A percentile compares a stretch with the other conserved stretches of the same genome.
These are phyloP conservation scores for Drosophila mayaguana DNA, from an alignment of 2,888 invertebrate species.

Conservation along the genomic window DNA sequence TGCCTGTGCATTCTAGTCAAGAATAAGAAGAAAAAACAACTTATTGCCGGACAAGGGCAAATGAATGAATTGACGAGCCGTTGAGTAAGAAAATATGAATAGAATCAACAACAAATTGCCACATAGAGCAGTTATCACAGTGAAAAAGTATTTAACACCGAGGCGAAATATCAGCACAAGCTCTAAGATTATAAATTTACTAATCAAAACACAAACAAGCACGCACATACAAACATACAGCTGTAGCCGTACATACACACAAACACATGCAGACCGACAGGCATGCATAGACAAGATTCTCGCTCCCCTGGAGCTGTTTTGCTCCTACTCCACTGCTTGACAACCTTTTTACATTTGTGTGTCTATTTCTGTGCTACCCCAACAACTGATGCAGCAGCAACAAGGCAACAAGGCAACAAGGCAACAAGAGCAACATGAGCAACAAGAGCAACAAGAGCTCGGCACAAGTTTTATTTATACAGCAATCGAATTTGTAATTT, in stretches of 20 bases:
- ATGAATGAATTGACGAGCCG: constrained; percentile 57
- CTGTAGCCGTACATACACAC: constrained; percentile 38
- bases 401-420: constrained; percentile 1
- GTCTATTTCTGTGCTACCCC: constrained; percentile 61
- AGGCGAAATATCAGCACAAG: constrained; percentile 46
- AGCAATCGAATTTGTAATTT: constrained; percentile 52
- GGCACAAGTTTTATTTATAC: constrained; percentile 54
- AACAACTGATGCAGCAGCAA: constrained; percentile 20
- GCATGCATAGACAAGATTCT: constrained; percentile 30
- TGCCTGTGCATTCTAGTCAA: constrained; percentile 7
- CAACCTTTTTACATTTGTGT: constrained; percentile 26
- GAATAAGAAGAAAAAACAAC: constrained; percentile 6
- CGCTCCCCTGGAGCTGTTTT: constrained; percentile 64
- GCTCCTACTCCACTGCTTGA: constrained; percentile 1
- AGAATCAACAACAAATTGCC: constrained; percentile 57
- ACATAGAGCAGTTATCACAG: constrained; percentile 44
- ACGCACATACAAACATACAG: constrained; percentile 30
- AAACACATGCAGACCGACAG: not conserved
- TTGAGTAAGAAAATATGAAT: constrained; percentile 59
- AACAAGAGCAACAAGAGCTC: constrained; percentile 33
- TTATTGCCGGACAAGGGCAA: constrained; percentile 68
- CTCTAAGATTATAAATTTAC: constrained; percentile 60
- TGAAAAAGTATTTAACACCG: constrained; percentile 55
- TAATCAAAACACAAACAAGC: constrained; percentile 71
- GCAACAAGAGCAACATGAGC: constrained; percentile 35